Evolutionary conservation across 2,113 vertebrate species (phyloP).

Genomic region (Rhabdomys dilectus): DNA sequence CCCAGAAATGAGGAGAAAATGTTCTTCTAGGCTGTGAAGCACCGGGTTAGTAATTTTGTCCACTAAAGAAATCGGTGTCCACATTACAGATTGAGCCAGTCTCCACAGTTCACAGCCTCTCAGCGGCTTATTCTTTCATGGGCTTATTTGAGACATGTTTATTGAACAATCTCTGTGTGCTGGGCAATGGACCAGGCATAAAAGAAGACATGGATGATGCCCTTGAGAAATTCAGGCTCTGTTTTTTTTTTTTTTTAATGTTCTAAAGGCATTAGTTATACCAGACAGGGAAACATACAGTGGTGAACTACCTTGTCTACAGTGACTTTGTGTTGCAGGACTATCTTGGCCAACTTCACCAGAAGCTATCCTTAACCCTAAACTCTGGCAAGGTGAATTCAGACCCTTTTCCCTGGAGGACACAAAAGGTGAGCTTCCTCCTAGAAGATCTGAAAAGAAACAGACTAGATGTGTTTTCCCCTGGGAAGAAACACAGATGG

Average conservation of each 20-base stretch:
- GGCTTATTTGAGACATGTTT: background rate
- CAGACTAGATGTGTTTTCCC: background rate
- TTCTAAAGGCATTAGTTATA: background rate
- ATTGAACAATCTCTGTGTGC: background rate
- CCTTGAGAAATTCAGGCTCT: background rate
- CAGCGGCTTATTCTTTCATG: background rate
- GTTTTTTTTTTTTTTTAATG: background rate
- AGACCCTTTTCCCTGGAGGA: background rate
- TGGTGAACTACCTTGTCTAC: no score
- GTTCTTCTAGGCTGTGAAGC: background rate
- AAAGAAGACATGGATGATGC: background rate
- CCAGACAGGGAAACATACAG: background rate
- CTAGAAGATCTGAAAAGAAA: background rate
- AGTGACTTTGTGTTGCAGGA: no score
- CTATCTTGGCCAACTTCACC: background rate
- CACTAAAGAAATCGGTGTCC: background rate
- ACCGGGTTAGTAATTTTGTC: background rate
- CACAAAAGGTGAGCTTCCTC: background rate
- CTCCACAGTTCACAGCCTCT: background rate
- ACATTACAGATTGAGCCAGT: background rate
- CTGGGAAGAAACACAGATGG: background rate
- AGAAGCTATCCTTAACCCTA: background rate
- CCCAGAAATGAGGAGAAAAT: background rate
- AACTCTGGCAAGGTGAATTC: background rate
- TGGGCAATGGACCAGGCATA: background rate